Percentiles rank a stretch among this genome's conserved stretches.
These are phyloP conservation scores for Australoheros scitulus DNA, from an alignment of 2,113 vertebrate species.

Conservation along the genomic window DNA sequence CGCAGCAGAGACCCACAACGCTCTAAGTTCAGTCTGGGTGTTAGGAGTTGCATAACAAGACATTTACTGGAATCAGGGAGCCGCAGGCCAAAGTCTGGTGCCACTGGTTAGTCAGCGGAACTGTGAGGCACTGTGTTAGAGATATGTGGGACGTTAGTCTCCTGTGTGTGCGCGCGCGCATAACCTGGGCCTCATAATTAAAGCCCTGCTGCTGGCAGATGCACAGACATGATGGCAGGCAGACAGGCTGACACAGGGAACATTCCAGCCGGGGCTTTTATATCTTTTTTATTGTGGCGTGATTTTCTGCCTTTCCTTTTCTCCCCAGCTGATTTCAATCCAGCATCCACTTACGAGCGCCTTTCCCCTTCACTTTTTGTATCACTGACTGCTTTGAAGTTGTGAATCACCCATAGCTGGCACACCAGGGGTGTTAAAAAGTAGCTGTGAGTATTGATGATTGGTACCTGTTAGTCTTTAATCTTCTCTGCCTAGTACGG, in stretches of 20 bases:
- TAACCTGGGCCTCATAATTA: slow-evolving; percentile 79
- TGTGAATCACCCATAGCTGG: slow-evolving; percentile 57
- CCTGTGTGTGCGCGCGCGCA: slow-evolving; percentile 15
- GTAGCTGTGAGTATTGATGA: slow-evolving; percentile 35
- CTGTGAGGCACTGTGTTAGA: slow-evolving; percentile 72
- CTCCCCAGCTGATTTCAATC: slow-evolving; percentile 52
- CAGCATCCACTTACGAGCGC: slow-evolving; percentile 8
- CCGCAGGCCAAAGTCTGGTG: slow-evolving; percentile 81
- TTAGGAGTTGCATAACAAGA: slow-evolving; percentile 81
- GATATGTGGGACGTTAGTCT: slow-evolving; percentile 65
- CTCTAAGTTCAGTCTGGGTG: slow-evolving; percentile 74
- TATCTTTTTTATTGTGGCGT: slow-evolving; percentile 45
- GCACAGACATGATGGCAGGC: slow-evolving; percentile 69
- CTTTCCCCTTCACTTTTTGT: slow-evolving; percentile 18
- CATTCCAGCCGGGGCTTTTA: slow-evolving; percentile 66
- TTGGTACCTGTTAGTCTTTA: not conserved
- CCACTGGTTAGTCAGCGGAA: slow-evolving; percentile 81
- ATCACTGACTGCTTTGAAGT: slow-evolving; percentile 44
- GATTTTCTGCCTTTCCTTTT: slow-evolving; percentile 32
- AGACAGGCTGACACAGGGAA: slow-evolving; percentile 59
- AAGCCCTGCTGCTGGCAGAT: slow-evolving; percentile 75
- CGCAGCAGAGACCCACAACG: slow-evolving; percentile 33
- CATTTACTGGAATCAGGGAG: slow-evolving; percentile 82
- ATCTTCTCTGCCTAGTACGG: not conserved
- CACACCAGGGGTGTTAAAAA: slow-evolving; percentile 36